Evolutionary conservation across 2,113 vertebrate species (phyloP), one percentile per base, ranked within the genome.

Genomic region (Euleptes europaea): DNA sequence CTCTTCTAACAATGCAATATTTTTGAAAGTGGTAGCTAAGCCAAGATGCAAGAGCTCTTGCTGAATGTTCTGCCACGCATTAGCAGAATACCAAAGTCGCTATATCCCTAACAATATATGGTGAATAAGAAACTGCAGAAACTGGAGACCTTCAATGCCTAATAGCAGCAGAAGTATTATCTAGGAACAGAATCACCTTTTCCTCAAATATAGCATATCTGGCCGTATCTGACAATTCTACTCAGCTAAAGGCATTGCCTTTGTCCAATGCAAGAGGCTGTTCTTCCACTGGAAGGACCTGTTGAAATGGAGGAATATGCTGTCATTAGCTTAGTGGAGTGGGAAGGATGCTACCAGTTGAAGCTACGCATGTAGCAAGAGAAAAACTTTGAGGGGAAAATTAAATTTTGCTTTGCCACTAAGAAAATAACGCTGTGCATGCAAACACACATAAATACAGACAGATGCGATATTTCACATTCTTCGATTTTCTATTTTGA

Each of bases 1-100:
- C 38, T 85, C 6, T 74, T 82, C 81, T 63, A 77, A 86, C 44
- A 13, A 71, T 11, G 2, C 1, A 67, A 42, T 9, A 71, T 78
- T 77, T 86, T 86, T 54, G 80, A 5, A 91, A 88, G 84, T 40
- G 31, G 47, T 63, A 38, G 33, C 28, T n/a, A 70, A 75, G n/a
- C 31, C 19, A 14, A 78, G 31, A 79, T 4, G 4, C 31, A 63
- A 71, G 23, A 79, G 40, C 19, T 72, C 44, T 44, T n/a, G 54
- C 19, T 49, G 44, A 79, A 71, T 35, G n/a, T 28, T 40, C 31
- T 85, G 9, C 13, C 38, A 47, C 35, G 49, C 40, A 60, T 33
- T 63, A 72, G 21, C 10, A 14, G 33, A 65, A 44, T 69, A 38
- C 21, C 28, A 31, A 66, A 57, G 71, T 75, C 57, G 72, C 81